Evolutionary conservation across 1,140 invertebrate species (phyloP), one percentile per base, ranked within the genome.

Genomic region (Bacillus rossius): DNA sequence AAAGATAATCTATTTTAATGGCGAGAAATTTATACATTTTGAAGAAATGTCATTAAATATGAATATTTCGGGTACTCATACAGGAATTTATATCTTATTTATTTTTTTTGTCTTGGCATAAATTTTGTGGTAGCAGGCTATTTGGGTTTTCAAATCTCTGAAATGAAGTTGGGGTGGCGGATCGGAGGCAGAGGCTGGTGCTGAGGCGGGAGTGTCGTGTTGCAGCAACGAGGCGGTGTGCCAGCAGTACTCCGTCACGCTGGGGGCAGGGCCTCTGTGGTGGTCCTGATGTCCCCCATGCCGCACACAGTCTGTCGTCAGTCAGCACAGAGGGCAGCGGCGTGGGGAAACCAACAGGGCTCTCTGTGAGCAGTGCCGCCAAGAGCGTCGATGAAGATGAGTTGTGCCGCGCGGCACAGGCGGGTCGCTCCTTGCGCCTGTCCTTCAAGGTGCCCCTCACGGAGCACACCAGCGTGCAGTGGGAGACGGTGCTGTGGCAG

Each of bases 251-350:
- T 88, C 83, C 82, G 88, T 93, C 83, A 88, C 87, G 86, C 90
- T 96, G 87, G 93, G 93, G 78, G 87, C 92, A 82, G 94, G 93
- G 92, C 94, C 94, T 95, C 92, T 87, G 92, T 94, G 89, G 91
- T 91, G 87, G 81, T 91, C 89, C 92, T 95, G 92, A 92, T 91
- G 89, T 79, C 79, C 88, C 89, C 87, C 87, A 87, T 81, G 82
- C 84, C 83, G 83, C 81, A 76, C 82, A 82, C 71, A 63, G 75
- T 80, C 75, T 71, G 79, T 81, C 81, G 77, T 78, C 72, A 74
- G 75, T 76, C 74, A 81, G 76, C 79, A 81, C 84, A 85, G 84
- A 87, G 84, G 85, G 85, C 84, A 85, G 81, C 84, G 85, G 85
- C 79, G 84, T 87, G 84, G 86, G 86, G 84, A 84, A 85, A 81